Evolutionary conservation across 2,888 invertebrate species (phyloP).

Genomic region (Drosophila paracracens): DNA sequence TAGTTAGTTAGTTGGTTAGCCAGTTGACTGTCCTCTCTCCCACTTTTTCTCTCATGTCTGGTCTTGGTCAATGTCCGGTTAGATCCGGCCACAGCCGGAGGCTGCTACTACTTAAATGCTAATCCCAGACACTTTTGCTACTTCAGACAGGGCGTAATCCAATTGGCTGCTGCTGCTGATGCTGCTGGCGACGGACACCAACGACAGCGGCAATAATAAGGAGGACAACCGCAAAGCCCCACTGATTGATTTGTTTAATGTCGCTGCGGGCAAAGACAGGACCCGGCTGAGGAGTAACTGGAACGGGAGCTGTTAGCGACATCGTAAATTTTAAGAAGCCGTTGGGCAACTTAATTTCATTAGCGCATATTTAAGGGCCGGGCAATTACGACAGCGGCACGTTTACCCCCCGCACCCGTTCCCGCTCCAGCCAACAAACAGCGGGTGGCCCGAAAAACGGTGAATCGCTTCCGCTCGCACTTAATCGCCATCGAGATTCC

Average conservation of each 20-base stretch:
- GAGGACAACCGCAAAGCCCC: conserved; percentile 62
- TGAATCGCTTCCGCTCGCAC: conserved; percentile 61
- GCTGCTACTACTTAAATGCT: conserved; percentile 64
- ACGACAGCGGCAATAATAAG: not conserved
- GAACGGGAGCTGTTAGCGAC: conserved; percentile 43
- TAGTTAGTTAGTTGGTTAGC: conserved; percentile 56
- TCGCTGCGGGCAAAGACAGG: conserved; percentile 50
- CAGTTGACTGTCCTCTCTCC: conserved; percentile 18
- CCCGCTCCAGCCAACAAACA: conserved; percentile 42
- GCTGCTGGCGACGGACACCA: conserved; percentile 14
- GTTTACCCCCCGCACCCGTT: conserved; percentile 4
- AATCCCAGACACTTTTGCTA: conserved; percentile 71
- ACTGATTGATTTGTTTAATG: conserved; percentile 81
- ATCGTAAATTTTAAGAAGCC: conserved; percentile 54
- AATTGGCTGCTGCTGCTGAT: conserved; percentile 30
- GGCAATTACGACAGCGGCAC: conserved; percentile 47
- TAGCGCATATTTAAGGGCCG: conserved; percentile 67
- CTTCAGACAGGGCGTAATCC: conserved; percentile 57
- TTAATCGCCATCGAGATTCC: conserved; percentile 38
- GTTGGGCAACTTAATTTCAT: conserved; percentile 73
- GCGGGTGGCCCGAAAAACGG: conserved; percentile 55
- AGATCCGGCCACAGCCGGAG: conserved; percentile 42
- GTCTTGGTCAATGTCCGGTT: conserved; percentile 54
- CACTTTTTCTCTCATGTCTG: not conserved
- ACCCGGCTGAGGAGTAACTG: conserved; percentile 5